Conservation (phyloP, 2,888 invertebrate genomes). For the Synergus laeviventris region DNA sequence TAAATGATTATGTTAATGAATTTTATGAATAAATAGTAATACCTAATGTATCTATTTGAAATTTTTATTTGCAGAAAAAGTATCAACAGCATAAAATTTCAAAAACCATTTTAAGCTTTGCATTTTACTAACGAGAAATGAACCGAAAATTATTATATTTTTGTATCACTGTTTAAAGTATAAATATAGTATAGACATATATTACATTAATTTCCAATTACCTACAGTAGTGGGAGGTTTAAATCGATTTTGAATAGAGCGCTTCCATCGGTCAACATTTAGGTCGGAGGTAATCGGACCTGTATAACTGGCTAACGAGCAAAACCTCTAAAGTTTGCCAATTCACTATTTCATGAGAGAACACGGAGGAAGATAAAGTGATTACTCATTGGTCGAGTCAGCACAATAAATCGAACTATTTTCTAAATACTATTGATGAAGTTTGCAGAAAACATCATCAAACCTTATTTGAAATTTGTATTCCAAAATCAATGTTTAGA, state of each 20-base stretch:
- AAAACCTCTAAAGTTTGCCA: constrained; percentile 35
- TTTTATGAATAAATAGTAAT: constrained; percentile 33
- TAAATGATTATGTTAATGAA: constrained; percentile 5
- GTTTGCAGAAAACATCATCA: too few relatives aligned
- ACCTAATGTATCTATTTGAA: background rate
- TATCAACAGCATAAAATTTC: too few relatives aligned
- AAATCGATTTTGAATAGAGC: constrained; percentile 37
- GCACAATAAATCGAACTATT: background rate
- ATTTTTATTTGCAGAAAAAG: background rate
- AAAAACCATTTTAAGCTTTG: too few relatives aligned
- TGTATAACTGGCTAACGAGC: constrained; percentile 37
- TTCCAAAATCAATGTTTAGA: too few relatives aligned
- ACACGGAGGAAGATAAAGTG: constrained; percentile 14
- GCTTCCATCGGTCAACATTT: constrained; percentile 21
- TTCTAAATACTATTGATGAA: too few relatives aligned
- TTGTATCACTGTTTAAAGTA: too few relatives aligned
- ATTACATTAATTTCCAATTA: too few relatives aligned
- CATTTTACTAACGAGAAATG: background rate
- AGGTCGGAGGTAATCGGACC: constrained; percentile 18
- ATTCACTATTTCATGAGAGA: constrained; percentile 11
- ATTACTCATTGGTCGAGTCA: background rate
- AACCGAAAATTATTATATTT: background rate
- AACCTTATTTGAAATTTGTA: too few relatives aligned
- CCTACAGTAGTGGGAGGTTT: background rate
- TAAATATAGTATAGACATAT: too few relatives aligned